Evolutionary conservation across 2,797 vertebrate species (phyloP), one percentile per base, ranked within the genome.

Genomic region (Heteromormyrus szaboi): DNA sequence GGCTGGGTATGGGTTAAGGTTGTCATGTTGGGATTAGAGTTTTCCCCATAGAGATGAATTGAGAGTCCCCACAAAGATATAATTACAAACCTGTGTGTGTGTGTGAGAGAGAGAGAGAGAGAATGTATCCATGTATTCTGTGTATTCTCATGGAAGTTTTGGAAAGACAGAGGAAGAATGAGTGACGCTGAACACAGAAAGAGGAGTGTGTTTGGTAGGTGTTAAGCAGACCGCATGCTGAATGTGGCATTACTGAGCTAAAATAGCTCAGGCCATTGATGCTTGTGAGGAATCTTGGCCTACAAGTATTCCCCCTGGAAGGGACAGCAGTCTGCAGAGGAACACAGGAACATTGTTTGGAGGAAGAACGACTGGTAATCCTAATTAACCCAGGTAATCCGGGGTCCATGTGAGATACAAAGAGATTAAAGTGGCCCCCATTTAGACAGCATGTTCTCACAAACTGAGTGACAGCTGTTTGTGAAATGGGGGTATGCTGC

Each of bases 311-410:
- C 84, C 84, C 84, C n/a, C 84, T 51, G 84, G 48, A 53, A 25
- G 84, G 81, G 84, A 54, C 50, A 86, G 4, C 84, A 51, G 25
- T 54, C 84, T 53, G 12, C 14, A 7, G 84, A 53, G 84, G 50
- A 86, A 86, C 84, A 86, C 84, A 86, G 50, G 48, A 86, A 53
- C 84, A 86, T 86, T 86, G 84, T 86, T 51, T 51, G 48, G 48
- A 54, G 48, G 48, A 54, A 53, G 84, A 25, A 33, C 50, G 84
- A 86, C 22, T 84, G 81, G 41, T 84, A 84, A 86, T 86, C 85
- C 85, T 86, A 86, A 65, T 87, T 87, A 87, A 62, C 56, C 53
- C 86, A 50, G 37, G 86, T 87, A 87, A 87, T 86, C 84, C 50
- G 48, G 48, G 84, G 53, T 65, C 33, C 54, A 59, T 87, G 86